Evolutionary conservation across 2,113 vertebrate species (phyloP).

Genomic region (Oxyruncus cristatus): DNA sequence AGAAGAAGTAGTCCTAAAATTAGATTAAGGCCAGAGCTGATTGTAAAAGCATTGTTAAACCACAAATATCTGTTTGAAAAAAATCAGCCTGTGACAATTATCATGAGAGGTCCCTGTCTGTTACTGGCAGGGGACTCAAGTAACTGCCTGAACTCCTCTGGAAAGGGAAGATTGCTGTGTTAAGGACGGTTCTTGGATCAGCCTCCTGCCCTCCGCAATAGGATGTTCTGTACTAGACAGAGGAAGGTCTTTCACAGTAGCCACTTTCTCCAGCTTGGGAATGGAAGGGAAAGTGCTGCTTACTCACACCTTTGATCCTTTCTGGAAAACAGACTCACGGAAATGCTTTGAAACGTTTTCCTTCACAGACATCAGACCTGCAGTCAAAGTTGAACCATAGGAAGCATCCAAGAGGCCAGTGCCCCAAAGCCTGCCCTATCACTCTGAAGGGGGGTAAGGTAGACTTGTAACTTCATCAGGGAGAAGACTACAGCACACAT

Average conservation of each 20-base stretch:
- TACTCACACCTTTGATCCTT: not conserved
- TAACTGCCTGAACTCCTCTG: not conserved
- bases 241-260: not conserved
- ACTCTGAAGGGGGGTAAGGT: not conserved
- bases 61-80: slow-evolving; percentile 59
- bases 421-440: not conserved
- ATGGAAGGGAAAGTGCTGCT: not conserved
- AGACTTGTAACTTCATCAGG: not conserved
- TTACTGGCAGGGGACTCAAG: not conserved
- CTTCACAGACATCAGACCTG: not conserved
- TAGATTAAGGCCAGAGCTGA: slow-evolving; percentile 69
- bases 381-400: not conserved
- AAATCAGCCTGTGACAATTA: slow-evolving; percentile 49
- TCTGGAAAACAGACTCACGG: not conserved
- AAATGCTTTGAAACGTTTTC: not conserved
- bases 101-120: not conserved
- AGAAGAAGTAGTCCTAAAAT: slow-evolving; percentile 43
- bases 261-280: not conserved
- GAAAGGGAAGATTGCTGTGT: not conserved
- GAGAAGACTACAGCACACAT: not conserved
- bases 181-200: not conserved
- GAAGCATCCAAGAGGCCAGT: not conserved
- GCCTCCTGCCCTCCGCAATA: not conserved
- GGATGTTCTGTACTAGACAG: not conserved
- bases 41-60: slow-evolving; percentile 67